Evolutionary conservation across 1,140 invertebrate genomes (phyloP), one percentile per base, ranked within the genome.

Genomic region (Coenobita brevimanus): DNA sequence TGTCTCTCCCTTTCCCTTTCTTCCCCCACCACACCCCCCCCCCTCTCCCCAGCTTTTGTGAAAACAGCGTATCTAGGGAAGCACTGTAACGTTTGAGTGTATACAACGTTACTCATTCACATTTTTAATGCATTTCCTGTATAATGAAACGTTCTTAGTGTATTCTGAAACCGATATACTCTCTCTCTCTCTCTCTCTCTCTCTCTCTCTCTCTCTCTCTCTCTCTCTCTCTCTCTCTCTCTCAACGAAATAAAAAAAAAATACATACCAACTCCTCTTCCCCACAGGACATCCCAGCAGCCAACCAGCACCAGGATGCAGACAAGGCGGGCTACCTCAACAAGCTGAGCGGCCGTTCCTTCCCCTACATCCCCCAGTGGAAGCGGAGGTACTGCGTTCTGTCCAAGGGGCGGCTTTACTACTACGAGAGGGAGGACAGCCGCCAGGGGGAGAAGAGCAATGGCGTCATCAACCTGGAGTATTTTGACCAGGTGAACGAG

Each of bases 381-480:
- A 92, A 91, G 69, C 87, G 91, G 1, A 89, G 91, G 43, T 92
- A 91, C 82, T 92, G 92, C 78, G 90, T 92, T 15, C 89, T 92
- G 3, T 90, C 91, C 83, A 90, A 91, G 36, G 91, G 90, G n/a
- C 90, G 91, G 67, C 91, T 92, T 46, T 92, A 91, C 82, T 92
- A 91, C 84, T 92, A 92, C 87, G 92, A 92, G 75, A 91, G 91
- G 21, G 91, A 92, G 90, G 91, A 91, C 81, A 91, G 91, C 54
- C 90, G 90, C 67, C 91, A 91, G 13, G 89, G 67, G 8, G 92
- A 92, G 62, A 91, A 91, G 82, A 88, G 88, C 10, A 90, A 90
- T 38, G 92, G 91, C 0, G 91, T 91, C 84, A 90, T 92, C n/a
- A 92, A 92, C 88, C 89, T 92, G 50, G 92, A 92, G 67, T 92